Percentiles rank a stretch among this genome's conserved stretches.
Evolutionary conservation across 2,797 vertebrate genomes (phyloP).

Genomic region (Oceanodroma leucorhoa): DNA sequence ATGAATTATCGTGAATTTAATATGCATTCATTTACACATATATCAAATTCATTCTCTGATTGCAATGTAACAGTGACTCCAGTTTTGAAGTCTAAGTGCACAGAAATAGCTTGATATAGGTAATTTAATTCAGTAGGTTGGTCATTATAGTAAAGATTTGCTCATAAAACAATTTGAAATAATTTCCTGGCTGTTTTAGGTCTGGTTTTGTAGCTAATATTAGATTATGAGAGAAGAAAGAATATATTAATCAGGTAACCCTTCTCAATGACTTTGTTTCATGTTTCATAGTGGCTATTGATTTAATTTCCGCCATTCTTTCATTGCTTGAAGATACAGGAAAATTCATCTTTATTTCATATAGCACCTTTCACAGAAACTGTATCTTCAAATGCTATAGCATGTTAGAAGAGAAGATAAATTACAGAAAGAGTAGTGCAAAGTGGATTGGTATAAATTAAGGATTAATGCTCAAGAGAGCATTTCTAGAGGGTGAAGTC

Average conservation of each 20-base stretch:
- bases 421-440: neutral
- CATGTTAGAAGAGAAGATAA: neutral
- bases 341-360: neutral
- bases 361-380: neutral
- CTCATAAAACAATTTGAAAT: slow-evolving; percentile 12
- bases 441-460: neutral
- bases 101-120: neutral
- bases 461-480: neutral
- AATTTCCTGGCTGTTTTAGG: neutral
- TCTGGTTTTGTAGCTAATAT: neutral
- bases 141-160: neutral
- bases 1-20: neutral
- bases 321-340: neutral
- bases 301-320: neutral
- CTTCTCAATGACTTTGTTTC: slow-evolving; percentile 10
- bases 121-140: neutral
- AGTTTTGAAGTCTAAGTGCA: neutral
- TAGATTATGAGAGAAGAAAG: slow-evolving; percentile 1
- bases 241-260: neutral
- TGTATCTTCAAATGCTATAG: neutral
- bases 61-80: neutral
- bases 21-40: neutral
- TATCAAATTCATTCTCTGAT: neutral
- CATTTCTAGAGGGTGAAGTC: neutral
- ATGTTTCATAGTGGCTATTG: neutral